A percentile compares a stretch with the other conserved stretches of the same genome.
These are phyloP conservation scores for Polyodon spathula DNA, from an alignment of 2,113 vertebrate species.

Conservation along the genomic window DNA sequence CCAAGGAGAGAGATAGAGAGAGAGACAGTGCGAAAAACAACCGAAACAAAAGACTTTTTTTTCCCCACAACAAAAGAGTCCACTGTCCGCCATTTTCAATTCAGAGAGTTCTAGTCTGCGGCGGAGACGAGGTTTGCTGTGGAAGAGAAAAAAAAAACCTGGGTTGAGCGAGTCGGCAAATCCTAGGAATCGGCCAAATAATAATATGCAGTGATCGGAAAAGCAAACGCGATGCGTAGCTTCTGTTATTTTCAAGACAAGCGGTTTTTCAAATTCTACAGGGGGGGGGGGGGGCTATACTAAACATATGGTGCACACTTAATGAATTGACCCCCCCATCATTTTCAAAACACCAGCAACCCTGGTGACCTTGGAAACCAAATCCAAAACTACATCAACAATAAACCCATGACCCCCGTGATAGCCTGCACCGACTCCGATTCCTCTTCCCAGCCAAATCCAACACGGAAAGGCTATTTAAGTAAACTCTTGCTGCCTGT, in stretches of 20 bases:
- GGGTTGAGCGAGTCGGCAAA: not conserved
- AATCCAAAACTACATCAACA: too few species aligned
- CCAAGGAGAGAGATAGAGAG: conserved; percentile 4
- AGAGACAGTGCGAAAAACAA: too few species aligned
- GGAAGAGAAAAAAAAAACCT: not conserved
- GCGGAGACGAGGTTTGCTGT: not conserved
- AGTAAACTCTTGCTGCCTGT: too few species aligned
- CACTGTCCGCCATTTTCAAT: conserved; percentile 17
- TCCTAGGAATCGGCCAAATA: not conserved
- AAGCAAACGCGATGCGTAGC: not conserved
- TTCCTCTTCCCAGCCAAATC: too few species aligned
- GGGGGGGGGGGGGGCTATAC: not conserved
- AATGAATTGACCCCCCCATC: conserved; percentile 4
- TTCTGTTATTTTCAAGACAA: too few species aligned
- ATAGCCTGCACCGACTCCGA: too few species aligned
- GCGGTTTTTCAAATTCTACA: conserved; percentile 10
- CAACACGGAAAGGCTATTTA: too few species aligned
- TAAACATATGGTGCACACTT: conserved; percentile 1
- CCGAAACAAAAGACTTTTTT: too few species aligned
- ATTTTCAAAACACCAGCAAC: too few species aligned
- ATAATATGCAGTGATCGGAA: not conserved
- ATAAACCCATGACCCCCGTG: too few species aligned
- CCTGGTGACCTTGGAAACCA: too few species aligned
- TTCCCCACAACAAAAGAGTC: conserved; percentile 15
- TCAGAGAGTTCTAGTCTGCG: too few species aligned